phyloP scores from a whole-genome alignment of 2,888 invertebrate genomes.

The Entomobrya multifasciata region DNA sequence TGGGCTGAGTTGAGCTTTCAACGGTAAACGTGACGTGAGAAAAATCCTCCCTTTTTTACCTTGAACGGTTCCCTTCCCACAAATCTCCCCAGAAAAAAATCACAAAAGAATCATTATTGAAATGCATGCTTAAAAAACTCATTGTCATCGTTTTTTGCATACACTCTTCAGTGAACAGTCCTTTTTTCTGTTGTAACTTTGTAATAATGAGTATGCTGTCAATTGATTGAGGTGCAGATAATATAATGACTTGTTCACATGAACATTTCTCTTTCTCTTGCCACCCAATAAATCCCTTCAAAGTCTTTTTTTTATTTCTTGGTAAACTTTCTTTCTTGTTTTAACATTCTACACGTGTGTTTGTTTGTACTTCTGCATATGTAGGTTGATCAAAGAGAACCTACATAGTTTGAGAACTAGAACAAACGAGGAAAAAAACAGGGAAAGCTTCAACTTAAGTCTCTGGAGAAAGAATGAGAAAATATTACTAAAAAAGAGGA shows the following conservation, averaged over 20 bases:
- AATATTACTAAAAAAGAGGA: no score
- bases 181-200: background rate
- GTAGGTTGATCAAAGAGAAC: background rate
- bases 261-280: background rate
- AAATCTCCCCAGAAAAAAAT: no score
- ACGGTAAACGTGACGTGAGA: no score
- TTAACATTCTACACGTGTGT: slow-evolving; percentile 12
- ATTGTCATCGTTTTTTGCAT: background rate
- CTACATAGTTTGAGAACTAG: background rate
- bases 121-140: no score
- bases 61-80: background rate
- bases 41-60: background rate
- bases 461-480: background rate
- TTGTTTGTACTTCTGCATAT: background rate
- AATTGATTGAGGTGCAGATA: slow-evolving; percentile 40
- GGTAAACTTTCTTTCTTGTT: slow-evolving; percentile 1
- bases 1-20: no score
- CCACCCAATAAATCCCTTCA: slow-evolving; percentile 43
- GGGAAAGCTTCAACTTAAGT: background rate
- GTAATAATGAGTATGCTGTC: slow-evolving; percentile 14
- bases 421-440: slow-evolving; percentile 5
- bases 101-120: no score
- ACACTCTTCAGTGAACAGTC: background rate
- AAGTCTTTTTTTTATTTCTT: slow-evolving; percentile 16
- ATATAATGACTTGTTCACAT: slow-evolving; percentile 36